Evolutionary conservation across 2,888 invertebrate genomes (phyloP).

Genomic region (Dolomedes plantarius): DNA sequence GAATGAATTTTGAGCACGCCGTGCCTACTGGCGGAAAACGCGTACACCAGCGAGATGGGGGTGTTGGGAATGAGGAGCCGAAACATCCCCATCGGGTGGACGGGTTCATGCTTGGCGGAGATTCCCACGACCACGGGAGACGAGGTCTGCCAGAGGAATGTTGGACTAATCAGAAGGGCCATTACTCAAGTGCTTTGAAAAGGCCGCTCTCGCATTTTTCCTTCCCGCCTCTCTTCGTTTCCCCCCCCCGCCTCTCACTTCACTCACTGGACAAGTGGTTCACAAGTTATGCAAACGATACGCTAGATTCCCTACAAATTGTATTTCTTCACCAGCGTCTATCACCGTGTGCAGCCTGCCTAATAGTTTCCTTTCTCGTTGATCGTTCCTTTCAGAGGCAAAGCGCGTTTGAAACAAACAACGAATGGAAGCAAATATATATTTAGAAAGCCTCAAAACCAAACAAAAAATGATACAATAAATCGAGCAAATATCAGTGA

Average conservation of each 20-base stretch:
- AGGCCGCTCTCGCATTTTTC: neutral
- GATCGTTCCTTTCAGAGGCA: no score
- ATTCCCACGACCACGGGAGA: slow-evolving; percentile 53
- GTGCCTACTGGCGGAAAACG: slow-evolving; percentile 12
- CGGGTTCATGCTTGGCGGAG: neutral
- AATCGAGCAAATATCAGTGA: no score
- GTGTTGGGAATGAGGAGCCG: slow-evolving; percentile 21
- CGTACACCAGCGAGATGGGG: slow-evolving; percentile 38
- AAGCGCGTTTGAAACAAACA: no score
- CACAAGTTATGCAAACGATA: no score
- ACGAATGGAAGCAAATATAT: no score
- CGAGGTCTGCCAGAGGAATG: slow-evolving; percentile 59
- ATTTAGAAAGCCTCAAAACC: no score
- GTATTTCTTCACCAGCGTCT: no score
- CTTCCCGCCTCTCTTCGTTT: neutral
- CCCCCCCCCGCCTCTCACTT: neutral
- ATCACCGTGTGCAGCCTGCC: no score
- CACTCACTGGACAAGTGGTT: neutral
- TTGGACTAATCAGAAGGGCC: slow-evolving; percentile 18
- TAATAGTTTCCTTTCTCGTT: no score
- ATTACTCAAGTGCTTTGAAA: slow-evolving; percentile 16
- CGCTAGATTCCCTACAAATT: no score
- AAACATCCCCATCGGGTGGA: slow-evolving; percentile 31
- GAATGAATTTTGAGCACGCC: slow-evolving; percentile 32
- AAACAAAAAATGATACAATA: no score